Evolutionary conservation across 2,113 vertebrate genomes (phyloP).

Genomic region (Neotragus pygmaeus): DNA sequence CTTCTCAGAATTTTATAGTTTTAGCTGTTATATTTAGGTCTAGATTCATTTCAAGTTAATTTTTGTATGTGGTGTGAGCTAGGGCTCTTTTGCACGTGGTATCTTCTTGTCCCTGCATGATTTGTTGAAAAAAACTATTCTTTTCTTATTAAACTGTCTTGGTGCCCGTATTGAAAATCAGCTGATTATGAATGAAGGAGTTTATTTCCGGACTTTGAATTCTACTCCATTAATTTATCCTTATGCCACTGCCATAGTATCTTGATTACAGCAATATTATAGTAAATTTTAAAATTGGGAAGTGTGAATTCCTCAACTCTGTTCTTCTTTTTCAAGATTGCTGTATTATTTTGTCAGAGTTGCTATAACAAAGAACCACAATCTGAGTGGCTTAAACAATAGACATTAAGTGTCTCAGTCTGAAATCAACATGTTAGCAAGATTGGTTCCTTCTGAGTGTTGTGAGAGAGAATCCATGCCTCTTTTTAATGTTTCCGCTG

Average conservation of each 20-base stretch:
- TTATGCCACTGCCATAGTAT: neutral
- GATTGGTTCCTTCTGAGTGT: neutral
- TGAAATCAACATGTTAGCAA: neutral
- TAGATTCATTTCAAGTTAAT: neutral
- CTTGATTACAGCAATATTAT: neutral
- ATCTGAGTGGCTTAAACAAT: neutral
- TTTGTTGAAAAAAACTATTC: neutral
- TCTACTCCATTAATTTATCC: neutral
- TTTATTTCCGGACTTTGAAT: neutral
- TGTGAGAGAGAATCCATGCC: neutral
- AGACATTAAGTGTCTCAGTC: neutral
- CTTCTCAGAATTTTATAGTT: neutral
- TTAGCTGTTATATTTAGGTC: neutral
- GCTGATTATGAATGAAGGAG: neutral
- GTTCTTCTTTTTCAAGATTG: neutral
- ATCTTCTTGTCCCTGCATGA: neutral
- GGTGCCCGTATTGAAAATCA: neutral
- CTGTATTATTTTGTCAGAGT: neutral
- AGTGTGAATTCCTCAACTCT: neutral
- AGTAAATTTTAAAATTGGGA: neutral
- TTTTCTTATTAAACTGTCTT: neutral
- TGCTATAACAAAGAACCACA: neutral
- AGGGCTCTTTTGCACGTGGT: neutral
- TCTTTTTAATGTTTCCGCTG: neutral
- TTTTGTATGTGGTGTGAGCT: neutral